These are phyloP conservation scores for Tyria jacobaeae DNA, from an alignment of 2,888 invertebrate genomes.

Conservation along the genomic window DNA sequence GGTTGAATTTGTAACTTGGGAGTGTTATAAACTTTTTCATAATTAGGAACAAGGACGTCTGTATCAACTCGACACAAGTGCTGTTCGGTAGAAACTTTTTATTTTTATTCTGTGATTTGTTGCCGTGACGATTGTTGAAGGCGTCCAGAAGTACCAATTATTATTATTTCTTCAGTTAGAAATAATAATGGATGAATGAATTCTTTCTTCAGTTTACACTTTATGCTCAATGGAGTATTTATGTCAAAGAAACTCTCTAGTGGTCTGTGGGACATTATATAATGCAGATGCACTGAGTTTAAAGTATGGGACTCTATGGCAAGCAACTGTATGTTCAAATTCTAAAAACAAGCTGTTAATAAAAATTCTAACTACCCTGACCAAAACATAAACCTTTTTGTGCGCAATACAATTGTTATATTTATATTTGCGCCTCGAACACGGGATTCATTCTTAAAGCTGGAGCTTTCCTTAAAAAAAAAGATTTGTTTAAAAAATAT, in stretches of 20 bases:
- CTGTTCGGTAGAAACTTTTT: slow-evolving; percentile 17
- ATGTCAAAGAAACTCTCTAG: background rate
- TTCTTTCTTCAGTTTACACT: background rate
- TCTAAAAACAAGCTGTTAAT: too few relatives aligned
- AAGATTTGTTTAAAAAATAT: too few relatives aligned
- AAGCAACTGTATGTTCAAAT: too few relatives aligned
- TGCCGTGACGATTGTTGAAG: background rate
- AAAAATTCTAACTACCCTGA: too few relatives aligned
- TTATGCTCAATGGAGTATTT: background rate
- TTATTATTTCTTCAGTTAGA: background rate
- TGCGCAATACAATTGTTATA: too few relatives aligned
- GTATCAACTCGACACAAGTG: slow-evolving; percentile 29
- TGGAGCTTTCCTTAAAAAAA: too few relatives aligned
- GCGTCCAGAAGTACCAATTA: background rate
- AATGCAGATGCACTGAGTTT: too few relatives aligned
- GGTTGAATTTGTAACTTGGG: slow-evolving; percentile 36
- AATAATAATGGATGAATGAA: background rate
- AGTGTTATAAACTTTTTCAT: slow-evolving; percentile 37
- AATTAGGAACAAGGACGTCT: slow-evolving; percentile 46
- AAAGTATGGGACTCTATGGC: too few relatives aligned
- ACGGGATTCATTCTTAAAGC: too few relatives aligned
- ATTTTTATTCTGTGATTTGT: slow-evolving; percentile 1
- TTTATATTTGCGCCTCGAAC: too few relatives aligned
- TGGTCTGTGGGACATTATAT: too few relatives aligned
- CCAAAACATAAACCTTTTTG: too few relatives aligned